Conservation (phyloP, 2,113 vertebrate genomes). For the Phylloscopus whistleri region DNA sequence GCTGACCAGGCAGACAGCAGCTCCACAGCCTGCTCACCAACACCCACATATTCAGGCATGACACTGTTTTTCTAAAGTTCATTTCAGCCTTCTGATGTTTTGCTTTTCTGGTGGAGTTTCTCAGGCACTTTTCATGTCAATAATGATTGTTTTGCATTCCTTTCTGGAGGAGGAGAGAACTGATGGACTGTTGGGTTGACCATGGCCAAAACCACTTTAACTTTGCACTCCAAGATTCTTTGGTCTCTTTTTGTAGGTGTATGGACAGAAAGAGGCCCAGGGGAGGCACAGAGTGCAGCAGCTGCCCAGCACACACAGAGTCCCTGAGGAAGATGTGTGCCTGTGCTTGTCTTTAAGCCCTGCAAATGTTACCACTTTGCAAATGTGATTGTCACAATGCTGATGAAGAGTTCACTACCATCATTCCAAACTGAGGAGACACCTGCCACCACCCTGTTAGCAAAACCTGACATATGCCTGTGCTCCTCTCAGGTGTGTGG, state of each 20-base stretch:
- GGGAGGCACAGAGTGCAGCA: not conserved
- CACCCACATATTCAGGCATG: no score
- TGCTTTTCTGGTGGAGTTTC: no score
- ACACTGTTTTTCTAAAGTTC: no score
- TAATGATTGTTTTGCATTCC: no score
- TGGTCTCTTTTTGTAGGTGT: not conserved
- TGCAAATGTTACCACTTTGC: not conserved
- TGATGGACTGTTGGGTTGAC: no score
- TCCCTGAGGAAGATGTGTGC: not conserved
- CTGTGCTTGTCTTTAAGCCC: not conserved
- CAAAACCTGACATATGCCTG: not conserved
- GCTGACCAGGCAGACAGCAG: not conserved
- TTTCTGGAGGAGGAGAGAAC: no score
- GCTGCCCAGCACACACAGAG: not conserved
- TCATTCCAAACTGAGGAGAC: not conserved
- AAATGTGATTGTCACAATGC: not conserved
- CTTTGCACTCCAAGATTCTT: not conserved
- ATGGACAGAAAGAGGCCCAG: not conserved
- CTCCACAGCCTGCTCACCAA: no score
- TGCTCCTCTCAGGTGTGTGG: not conserved
- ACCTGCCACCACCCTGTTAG: not conserved
- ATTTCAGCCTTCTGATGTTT: no score
- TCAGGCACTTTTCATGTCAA: no score
- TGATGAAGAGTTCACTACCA: not conserved
- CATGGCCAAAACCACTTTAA: not conserved